Percentiles rank a stretch among this genome's conserved stretches.
Conservation (phyloP, 2,797 vertebrate species). For the Graptemys geographica region DNA sequence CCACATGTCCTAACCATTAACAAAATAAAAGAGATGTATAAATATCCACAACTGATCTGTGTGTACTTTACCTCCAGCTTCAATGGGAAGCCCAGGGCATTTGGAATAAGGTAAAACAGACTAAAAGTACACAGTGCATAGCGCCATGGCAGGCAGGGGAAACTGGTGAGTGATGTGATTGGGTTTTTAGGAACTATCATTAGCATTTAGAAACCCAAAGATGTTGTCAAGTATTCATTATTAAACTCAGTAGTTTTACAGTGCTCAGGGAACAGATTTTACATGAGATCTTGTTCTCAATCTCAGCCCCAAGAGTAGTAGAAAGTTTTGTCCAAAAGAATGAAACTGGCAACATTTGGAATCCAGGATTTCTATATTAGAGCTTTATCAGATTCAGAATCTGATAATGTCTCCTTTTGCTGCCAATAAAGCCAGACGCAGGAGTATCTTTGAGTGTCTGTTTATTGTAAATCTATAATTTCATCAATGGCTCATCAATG, state of each 20-base stretch:
- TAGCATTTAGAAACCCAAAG: not conserved
- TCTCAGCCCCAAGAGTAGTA: not conserved
- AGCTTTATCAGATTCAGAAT: conserved; percentile 74
- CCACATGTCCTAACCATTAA: conserved; percentile 1
- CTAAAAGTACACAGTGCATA: not conserved
- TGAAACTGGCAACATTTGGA: conserved; percentile 7
- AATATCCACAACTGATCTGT: not conserved
- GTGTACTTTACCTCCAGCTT: not conserved
- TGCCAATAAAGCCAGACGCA: conserved; percentile 74
- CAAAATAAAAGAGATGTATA: conserved; percentile 16
- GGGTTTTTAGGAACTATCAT: conserved; percentile 5
- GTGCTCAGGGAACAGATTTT: not conserved
- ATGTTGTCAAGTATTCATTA: conserved; percentile 36
- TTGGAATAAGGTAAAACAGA: not conserved
- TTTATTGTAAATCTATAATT: conserved; percentile 3
- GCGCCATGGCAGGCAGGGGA: not conserved
- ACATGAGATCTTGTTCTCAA: not conserved
- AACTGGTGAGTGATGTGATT: not conserved
- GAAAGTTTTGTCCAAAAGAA: conserved; percentile 17
- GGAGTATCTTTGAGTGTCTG: conserved; percentile 64
- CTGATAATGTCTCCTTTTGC: conserved; percentile 60
- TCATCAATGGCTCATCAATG: not conserved
- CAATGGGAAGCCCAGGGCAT: not conserved
- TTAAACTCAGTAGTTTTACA: not conserved
- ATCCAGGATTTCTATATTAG: conserved; percentile 54